Conservation (phyloP, 2,113 vertebrate species). For the Equus quagga region DNA sequence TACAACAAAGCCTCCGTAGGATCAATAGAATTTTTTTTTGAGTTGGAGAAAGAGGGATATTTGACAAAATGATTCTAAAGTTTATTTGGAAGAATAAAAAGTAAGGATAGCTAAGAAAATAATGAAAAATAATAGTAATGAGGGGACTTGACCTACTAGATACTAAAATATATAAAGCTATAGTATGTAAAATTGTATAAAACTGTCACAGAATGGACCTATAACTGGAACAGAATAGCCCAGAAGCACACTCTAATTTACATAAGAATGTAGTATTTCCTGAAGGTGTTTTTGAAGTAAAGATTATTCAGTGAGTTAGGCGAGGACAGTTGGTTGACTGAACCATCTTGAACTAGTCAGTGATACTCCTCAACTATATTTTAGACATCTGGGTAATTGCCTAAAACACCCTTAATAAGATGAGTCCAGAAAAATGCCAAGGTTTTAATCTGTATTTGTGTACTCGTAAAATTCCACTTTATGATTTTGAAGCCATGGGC, state of each 20-base stretch:
- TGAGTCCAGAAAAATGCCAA: neutral
- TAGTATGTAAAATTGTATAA: neutral
- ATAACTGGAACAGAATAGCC: neutral
- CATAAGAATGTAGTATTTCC: neutral
- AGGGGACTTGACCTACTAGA: neutral
- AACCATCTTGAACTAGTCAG: neutral
- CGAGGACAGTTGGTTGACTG: neutral
- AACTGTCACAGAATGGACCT: neutral
- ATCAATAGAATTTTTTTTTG: neutral
- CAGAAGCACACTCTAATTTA: neutral
- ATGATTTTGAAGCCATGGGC: conserved; percentile 24
- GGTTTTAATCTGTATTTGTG: neutral
- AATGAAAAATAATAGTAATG: conserved; percentile 5
- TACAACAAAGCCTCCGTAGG: neutral
- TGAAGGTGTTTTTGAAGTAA: neutral
- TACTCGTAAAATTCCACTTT: neutral
- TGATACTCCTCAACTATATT: neutral
- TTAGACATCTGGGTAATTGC: neutral
- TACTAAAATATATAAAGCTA: neutral
- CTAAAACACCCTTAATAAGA: neutral
- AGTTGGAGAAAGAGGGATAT: neutral
- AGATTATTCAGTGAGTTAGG: neutral
- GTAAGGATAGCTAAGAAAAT: neutral
- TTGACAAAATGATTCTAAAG: neutral
- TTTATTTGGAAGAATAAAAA: neutral